Evolutionary conservation across 1,140 invertebrate genomes (phyloP).

Genomic region (Proctacanthus coquilletti): DNA sequence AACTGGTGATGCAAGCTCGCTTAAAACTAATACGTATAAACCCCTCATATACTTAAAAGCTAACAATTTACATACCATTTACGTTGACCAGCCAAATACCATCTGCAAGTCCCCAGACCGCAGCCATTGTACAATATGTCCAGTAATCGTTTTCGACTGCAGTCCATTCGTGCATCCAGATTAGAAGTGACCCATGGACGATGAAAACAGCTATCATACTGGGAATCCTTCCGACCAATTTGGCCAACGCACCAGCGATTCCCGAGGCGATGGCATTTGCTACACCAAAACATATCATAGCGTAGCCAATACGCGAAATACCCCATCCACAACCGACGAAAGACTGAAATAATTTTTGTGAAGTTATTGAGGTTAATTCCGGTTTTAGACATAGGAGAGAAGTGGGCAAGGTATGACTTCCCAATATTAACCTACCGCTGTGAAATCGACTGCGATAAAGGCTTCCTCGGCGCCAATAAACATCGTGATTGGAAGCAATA

Average conservation of each 20-base stretch:
- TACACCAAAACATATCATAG: conserved; percentile 82
- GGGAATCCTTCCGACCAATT: conserved; percentile 58
- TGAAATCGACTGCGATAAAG: conserved; percentile 80
- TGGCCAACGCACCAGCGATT: conserved; percentile 60
- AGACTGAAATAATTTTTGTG: conserved; percentile 49
- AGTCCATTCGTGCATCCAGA: conserved; percentile 53
- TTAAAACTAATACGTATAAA: no score
- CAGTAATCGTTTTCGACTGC: conserved; percentile 51
- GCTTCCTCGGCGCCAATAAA: conserved; percentile 90
- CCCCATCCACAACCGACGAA: conserved; percentile 82
- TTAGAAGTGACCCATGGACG: conserved; percentile 51
- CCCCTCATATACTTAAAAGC: no score
- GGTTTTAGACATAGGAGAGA: no score
- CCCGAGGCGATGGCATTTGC: conserved; percentile 69
- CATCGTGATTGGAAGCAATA: conserved; percentile 81
- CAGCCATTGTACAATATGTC: conserved; percentile 70
- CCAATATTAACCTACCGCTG: conserved; percentile 65
- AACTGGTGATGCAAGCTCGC: no score
- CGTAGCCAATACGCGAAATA: conserved; percentile 76
- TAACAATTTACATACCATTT: conserved; percentile 73
- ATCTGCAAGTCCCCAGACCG: conserved; percentile 80
- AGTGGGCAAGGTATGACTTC: no score
- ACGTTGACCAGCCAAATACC: conserved; percentile 90
- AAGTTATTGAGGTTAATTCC: neutral
- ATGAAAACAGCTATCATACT: conserved; percentile 56